phyloP scores from a whole-genome alignment of 2,113 vertebrate genomes.

The Onychostruthus taczanowskii region DNA sequence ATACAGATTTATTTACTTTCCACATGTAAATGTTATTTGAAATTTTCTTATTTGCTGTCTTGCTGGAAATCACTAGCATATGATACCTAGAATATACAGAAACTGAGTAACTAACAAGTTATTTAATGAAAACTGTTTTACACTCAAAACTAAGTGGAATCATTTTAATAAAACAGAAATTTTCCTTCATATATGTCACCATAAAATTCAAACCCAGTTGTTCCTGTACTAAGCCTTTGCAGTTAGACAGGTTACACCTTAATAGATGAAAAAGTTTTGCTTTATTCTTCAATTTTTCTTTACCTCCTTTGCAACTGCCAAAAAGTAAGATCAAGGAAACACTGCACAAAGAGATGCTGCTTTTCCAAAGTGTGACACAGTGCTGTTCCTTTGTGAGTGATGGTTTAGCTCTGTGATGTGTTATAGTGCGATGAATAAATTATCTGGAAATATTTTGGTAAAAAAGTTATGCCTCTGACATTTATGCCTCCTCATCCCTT shows the following conservation, averaged over 20 bases:
- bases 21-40: background rate
- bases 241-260: background rate
- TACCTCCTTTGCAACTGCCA: background rate
- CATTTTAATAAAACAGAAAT: background rate
- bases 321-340: background rate
- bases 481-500: background rate
- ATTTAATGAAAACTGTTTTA: background rate
- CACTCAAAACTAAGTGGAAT: background rate
- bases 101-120: background rate
- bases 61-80: background rate
- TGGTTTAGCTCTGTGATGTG: background rate
- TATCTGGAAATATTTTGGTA: background rate
- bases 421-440: background rate
- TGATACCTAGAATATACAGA: background rate
- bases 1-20: background rate
- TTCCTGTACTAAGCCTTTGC: background rate
- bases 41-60: background rate
- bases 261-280: background rate
- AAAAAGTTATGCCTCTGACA: background rate
- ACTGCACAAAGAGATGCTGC: background rate
- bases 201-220: background rate
- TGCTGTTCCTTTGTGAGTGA: background rate
- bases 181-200: background rate
- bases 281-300: background rate
- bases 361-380: background rate